These are phyloP conservation scores for Acanthaster planci DNA, from an alignment of 35 echinoderm and acorn worm genomes.

Conservation along the genomic window DNA sequence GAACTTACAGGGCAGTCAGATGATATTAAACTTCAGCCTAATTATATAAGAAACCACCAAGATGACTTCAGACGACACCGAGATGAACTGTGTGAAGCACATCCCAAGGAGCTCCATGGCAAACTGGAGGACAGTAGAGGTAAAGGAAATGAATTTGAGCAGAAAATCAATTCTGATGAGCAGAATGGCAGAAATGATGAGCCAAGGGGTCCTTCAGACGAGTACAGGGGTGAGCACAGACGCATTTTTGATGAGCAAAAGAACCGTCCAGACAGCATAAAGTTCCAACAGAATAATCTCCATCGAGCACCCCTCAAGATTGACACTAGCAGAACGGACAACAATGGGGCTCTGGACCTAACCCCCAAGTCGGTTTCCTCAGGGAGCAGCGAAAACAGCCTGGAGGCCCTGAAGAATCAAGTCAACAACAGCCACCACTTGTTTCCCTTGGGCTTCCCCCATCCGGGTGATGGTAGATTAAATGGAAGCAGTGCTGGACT, in stretches of 20 bases:
- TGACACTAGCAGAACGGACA: constrained; percentile 49
- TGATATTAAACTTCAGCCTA: neutral
- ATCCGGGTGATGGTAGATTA: constrained; percentile 12
- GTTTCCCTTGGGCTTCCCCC: constrained; percentile 5
- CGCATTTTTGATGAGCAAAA: neutral
- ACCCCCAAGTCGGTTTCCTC: constrained; percentile 48
- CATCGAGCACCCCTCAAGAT: constrained; percentile 36
- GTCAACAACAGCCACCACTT: constrained; percentile 27
- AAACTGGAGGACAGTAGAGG: neutral
- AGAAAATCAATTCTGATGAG: constrained; percentile 39
- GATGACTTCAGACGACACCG: neutral
- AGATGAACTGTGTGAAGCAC: too few relatives aligned
- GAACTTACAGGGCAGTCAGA: neutral
- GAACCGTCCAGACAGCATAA: neutral
- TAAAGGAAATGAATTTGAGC: neutral
- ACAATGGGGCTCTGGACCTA: constrained; percentile 81
- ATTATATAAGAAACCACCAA: neutral
- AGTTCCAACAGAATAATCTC: constrained; percentile 30
- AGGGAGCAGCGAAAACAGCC: constrained; percentile 26
- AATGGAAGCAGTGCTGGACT: constrained; percentile 50
- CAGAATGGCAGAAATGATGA: neutral
- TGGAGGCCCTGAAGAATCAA: constrained; percentile 12
- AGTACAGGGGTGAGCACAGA: constrained; percentile 14
- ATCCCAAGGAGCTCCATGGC: neutral
- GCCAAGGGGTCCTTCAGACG: neutral